phyloP scores from a whole-genome alignment of 2,888 invertebrate genomes.

The Cantharis lateralis region DNA sequence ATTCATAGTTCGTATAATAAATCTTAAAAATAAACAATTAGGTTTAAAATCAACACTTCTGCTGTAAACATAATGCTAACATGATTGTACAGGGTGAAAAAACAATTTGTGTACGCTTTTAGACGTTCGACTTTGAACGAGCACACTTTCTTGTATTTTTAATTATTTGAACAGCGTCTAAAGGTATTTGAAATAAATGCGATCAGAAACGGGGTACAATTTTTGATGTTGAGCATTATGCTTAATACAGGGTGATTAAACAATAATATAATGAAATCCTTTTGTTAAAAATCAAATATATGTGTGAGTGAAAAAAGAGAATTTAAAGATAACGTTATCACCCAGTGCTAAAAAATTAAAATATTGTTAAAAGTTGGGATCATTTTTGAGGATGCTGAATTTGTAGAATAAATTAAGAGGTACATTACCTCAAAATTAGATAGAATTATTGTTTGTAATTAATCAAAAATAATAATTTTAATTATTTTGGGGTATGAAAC shows the following conservation, averaged over 20 bases:
- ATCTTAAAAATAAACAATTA: conserved; percentile 40
- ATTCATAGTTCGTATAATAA: conserved; percentile 55
- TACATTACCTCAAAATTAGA: conserved; percentile 16
- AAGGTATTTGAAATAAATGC: not conserved
- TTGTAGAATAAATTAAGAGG: conserved; percentile 10
- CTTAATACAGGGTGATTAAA: not conserved
- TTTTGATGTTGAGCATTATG: not conserved
- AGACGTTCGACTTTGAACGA: not conserved
- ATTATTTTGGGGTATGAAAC: conserved; percentile 24
- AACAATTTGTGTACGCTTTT: not conserved
- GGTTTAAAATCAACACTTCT: not conserved
- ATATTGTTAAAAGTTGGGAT: conserved; percentile 22
- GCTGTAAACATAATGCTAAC: conserved; percentile 12
- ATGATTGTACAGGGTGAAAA: not conserved
- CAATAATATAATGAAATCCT: not conserved
- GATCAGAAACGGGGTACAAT: not conserved
- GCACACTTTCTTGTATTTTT: not conserved
- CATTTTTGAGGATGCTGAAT: conserved; percentile 18
- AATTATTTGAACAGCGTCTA: not conserved
- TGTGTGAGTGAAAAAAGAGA: conserved; percentile 5
- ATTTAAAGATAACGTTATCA: conserved; percentile 16
- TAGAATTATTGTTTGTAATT: conserved; percentile 21
- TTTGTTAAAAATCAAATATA: conserved; percentile 5
- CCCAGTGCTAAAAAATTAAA: conserved; percentile 18
- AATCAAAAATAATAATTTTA: conserved; percentile 25